Evolutionary conservation across 2,888 invertebrate genomes (phyloP).

Genomic region (Penaeus monodon): DNA sequence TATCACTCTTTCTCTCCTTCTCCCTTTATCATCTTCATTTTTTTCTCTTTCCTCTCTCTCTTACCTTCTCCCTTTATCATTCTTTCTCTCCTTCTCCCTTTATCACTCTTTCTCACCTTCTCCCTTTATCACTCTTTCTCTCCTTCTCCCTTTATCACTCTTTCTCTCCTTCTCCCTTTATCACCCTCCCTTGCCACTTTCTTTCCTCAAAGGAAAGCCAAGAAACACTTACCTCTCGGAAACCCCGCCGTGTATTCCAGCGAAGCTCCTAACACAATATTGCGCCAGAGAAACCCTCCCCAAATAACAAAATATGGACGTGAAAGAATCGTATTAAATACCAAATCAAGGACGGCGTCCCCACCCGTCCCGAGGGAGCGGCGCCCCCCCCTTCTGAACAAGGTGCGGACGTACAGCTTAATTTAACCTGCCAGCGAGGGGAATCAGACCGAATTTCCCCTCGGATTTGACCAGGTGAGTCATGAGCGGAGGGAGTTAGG

Average conservation of each 20-base stretch:
- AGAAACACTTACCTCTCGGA: too few relatives aligned
- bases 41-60: too few relatives aligned
- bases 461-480: conserved; percentile 51
- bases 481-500: conserved; percentile 27
- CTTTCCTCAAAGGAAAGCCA: neutral
- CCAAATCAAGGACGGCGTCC: conserved; percentile 18
- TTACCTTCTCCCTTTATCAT: too few relatives aligned
- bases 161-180: too few relatives aligned
- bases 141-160: too few relatives aligned
- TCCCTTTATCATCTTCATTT: too few relatives aligned
- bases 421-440: conserved; percentile 53
- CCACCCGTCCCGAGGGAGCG: conserved; percentile 9
- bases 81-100: too few relatives aligned
- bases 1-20: too few relatives aligned
- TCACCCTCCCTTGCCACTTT: neutral
- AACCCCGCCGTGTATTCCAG: neutral
- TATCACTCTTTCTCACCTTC: too few relatives aligned
- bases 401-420: conserved; percentile 52
- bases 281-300: neutral
- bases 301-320: conserved; percentile 1
- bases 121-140: too few relatives aligned
- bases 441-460: conserved; percentile 41
- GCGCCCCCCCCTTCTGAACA: conserved; percentile 23
- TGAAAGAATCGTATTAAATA: conserved; percentile 36
- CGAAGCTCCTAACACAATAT: too few relatives aligned